These are phyloP conservation scores for Xiphophorus couchianus DNA, from an alignment of 2,113 vertebrate genomes.

Conservation along the genomic window DNA sequence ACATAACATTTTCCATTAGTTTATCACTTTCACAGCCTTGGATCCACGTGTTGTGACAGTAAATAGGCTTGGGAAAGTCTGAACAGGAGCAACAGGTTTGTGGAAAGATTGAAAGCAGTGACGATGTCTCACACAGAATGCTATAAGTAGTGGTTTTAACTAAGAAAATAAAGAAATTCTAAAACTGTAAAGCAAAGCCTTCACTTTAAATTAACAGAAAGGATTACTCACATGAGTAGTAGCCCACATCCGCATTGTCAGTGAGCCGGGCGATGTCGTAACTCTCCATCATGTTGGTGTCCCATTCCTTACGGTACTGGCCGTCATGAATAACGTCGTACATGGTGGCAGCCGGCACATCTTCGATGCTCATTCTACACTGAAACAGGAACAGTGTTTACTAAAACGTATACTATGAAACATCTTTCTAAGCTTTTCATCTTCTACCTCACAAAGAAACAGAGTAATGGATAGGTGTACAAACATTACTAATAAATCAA, in stretches of 20 bases:
- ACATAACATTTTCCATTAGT: background rate
- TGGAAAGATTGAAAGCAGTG: background rate
- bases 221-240: conserved; percentile 77
- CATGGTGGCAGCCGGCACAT: conserved; percentile 76
- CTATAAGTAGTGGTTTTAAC: background rate
- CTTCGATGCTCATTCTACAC: conserved; percentile 75
- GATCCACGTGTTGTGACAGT: conserved; percentile 54
- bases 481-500: background rate
- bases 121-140: background rate
- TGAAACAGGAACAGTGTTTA: conserved; percentile 18
- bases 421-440: background rate
- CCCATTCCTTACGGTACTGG: conserved; percentile 75
- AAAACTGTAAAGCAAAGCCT: background rate
- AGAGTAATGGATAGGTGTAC: background rate
- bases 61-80: conserved; percentile 28
- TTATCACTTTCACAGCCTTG: background rate
- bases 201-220: background rate
- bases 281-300: conserved; percentile 74
- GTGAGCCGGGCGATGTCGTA: conserved; percentile 78
- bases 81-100: background rate
- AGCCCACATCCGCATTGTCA: conserved; percentile 78
- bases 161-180: background rate
- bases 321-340: conserved; percentile 80
- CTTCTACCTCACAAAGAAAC: background rate
- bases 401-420: background rate